phyloP scores from a whole-genome alignment of 2,888 invertebrate genomes.

The Drosophila macrospina region DNA sequence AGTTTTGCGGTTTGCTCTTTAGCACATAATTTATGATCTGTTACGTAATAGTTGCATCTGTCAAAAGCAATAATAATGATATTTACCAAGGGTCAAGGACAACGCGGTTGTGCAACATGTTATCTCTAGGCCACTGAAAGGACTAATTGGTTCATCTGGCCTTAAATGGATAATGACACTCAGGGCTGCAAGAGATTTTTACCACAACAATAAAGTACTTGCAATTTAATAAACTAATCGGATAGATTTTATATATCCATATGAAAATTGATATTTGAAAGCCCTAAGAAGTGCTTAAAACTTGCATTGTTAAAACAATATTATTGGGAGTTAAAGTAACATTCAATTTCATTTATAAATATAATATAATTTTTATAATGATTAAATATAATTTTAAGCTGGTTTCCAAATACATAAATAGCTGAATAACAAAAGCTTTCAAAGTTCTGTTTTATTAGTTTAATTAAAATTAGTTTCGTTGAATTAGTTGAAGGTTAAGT shows the following conservation, averaged over 20 bases:
- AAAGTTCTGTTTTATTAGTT: too few species aligned
- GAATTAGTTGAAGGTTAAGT: too few species aligned
- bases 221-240: neutral
- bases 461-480: too few species aligned
- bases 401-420: too few species aligned
- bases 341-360: neutral
- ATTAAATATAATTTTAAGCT: too few species aligned
- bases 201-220: neutral
- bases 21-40: constrained; percentile 63
- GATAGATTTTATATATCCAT: neutral
- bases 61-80: constrained; percentile 17
- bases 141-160: constrained; percentile 8
- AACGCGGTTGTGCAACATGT: constrained; percentile 15
- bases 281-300: too few species aligned
- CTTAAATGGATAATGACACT: neutral
- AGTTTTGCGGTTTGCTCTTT: constrained; percentile 50
- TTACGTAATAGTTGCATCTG: constrained; percentile 63
- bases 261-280: too few species aligned
- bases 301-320: too few species aligned
- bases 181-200: neutral
- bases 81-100: constrained; percentile 39
- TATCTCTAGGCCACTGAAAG: constrained; percentile 19
- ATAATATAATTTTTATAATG: neutral
- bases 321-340: too few species aligned
- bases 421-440: too few species aligned